Conservation (phyloP, 2,113 vertebrate genomes). For the Campylorhamphus procurvoides region DNA sequence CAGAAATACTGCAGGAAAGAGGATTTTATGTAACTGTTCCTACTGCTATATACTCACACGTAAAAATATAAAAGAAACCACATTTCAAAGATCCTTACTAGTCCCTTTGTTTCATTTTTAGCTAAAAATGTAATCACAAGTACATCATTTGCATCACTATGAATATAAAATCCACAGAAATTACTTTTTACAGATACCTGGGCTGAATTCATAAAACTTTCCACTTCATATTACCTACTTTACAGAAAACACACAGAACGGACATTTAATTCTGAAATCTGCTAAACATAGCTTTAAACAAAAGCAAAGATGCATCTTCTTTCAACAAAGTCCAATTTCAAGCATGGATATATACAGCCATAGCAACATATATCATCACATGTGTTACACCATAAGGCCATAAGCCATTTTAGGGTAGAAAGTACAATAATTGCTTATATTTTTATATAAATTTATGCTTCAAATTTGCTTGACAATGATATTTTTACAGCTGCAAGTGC, state of each 20-base stretch:
- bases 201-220: neutral
- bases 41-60: neutral
- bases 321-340: neutral
- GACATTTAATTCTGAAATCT: neutral
- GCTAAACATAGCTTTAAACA: neutral
- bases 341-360: neutral
- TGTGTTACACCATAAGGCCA: neutral
- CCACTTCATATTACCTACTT: neutral
- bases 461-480: neutral
- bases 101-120: neutral
- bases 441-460: neutral
- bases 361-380: neutral
- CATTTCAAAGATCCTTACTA: neutral
- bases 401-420: neutral
- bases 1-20: rapidly evolving
- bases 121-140: neutral
- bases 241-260: neutral
- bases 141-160: rapidly evolving
- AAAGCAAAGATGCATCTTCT: neutral
- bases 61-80: neutral
- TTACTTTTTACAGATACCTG: neutral
- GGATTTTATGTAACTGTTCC: neutral
- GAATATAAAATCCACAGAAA: neutral
- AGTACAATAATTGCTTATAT: neutral
- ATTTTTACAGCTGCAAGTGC: neutral